phyloP scores from a whole-genome alignment of 1,140 invertebrate species.

The Papilio aristodemus region DNA sequence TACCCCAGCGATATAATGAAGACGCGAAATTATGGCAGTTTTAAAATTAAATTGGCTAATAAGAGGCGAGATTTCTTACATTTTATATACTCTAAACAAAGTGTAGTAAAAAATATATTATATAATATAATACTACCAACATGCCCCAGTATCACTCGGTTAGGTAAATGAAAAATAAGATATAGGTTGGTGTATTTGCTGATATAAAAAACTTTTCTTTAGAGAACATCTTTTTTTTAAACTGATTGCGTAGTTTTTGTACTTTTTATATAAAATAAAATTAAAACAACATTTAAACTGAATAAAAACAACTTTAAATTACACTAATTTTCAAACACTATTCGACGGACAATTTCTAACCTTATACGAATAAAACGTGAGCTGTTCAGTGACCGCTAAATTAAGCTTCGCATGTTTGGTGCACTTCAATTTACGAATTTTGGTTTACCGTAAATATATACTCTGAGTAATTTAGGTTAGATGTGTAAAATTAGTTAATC shows the following conservation, averaged over 20 bases:
- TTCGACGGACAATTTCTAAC: background rate
- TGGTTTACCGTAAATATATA: background rate
- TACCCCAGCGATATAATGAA: conserved; percentile 17
- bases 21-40: conserved; percentile 11
- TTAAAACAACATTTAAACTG: background rate
- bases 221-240: no score
- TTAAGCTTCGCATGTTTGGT: background rate
- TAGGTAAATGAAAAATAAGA: no score
- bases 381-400: background rate
- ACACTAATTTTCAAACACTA: background rate
- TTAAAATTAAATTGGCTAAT: conserved; percentile 18
- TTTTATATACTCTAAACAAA: background rate
- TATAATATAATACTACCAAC: no score
- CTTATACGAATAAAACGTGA: background rate
- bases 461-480: background rate
- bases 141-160: no score
- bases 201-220: no score
- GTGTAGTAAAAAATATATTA: background rate
- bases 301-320: background rate
- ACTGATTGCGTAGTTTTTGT: no score
- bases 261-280: no score
- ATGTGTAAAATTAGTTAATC: background rate
- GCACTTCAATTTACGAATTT: background rate
- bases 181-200: no score
- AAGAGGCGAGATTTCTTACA: background rate